Evolutionary conservation across 2,113 vertebrate species (phyloP).

Genomic region (Tonatia bakeri): DNA sequence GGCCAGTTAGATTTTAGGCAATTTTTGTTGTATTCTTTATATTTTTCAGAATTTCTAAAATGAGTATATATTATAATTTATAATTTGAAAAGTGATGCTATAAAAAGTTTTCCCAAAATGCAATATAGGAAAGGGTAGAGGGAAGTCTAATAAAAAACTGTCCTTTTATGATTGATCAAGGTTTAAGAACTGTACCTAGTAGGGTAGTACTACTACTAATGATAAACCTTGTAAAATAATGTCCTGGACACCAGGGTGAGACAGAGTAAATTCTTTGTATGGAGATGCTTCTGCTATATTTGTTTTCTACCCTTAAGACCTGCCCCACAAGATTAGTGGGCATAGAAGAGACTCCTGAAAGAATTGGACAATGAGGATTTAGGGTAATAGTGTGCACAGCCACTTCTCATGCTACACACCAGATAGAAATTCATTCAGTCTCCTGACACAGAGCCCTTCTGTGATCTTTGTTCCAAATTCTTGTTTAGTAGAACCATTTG

Average conservation of each 20-base stretch:
- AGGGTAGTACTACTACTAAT: neutral
- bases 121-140: neutral
- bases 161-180: neutral
- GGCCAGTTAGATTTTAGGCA: neutral
- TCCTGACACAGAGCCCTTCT: neutral
- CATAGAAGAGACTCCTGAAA: neutral
- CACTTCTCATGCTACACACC: neutral
- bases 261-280: neutral
- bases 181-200: neutral
- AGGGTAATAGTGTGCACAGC: neutral
- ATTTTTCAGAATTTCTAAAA: conserved; percentile 13
- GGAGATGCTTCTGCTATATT: neutral
- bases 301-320: neutral
- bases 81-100: neutral
- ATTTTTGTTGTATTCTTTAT: neutral
- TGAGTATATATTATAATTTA: neutral
- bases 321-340: neutral
- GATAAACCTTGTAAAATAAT: neutral
- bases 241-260: neutral
- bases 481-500: neutral
- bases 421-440: neutral
- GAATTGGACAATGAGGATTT: neutral
- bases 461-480: neutral
- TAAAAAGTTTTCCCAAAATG: neutral
- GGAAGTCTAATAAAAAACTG: neutral